A percentile compares a stretch with the other conserved stretches of the same genome.
Evolutionary conservation across 2,888 invertebrate species (phyloP).

Genomic region (Agrotis puta): DNA sequence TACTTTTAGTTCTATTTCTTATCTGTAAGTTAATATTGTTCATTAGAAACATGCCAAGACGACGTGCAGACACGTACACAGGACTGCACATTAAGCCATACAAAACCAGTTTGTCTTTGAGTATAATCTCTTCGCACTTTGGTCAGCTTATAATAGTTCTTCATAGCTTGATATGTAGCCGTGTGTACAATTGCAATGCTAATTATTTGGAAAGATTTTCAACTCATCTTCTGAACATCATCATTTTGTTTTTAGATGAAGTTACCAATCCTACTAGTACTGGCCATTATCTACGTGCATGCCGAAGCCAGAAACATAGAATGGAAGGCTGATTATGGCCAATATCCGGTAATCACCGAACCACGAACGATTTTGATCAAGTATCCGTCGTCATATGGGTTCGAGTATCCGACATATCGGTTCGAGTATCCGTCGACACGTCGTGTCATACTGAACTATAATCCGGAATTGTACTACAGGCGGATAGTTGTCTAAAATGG

Average conservation of each 20-base stretch:
- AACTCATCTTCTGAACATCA: no score
- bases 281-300: constrained; percentile 45
- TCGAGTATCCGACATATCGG: constrained; percentile 24
- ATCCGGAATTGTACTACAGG: constrained; percentile 69
- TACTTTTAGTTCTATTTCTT: no score
- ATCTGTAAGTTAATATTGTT: no score
- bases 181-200: no score
- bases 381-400: constrained; percentile 29
- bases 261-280: constrained; percentile 54
- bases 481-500: background rate
- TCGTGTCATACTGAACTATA: constrained; percentile 29
- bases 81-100: no score
- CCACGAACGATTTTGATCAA: constrained; percentile 20
- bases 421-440: constrained; percentile 11
- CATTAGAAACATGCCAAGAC: no score
- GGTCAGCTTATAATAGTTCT: no score
- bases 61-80: no score
- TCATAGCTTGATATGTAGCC: no score
- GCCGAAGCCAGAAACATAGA: constrained; percentile 54
- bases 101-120: no score
- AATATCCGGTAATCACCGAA: constrained; percentile 50
- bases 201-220: no score
- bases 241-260: constrained; percentile 68
- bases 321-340: constrained; percentile 67
- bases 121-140: no score